Conservation (phyloP, 2,797 vertebrate genomes). For the Smutsia temminckii region DNA sequence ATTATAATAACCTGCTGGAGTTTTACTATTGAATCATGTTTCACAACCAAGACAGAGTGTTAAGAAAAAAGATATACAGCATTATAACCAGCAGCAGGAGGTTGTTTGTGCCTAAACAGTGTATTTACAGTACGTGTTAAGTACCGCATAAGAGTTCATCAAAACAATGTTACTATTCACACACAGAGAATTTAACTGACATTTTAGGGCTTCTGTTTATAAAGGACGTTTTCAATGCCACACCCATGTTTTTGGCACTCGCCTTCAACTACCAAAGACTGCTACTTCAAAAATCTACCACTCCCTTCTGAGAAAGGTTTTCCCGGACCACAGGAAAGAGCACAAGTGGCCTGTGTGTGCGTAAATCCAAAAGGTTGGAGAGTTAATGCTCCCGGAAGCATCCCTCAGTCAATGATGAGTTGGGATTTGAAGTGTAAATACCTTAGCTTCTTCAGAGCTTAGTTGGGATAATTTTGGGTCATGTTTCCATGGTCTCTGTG, state of each 20-base stretch:
- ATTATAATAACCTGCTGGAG: neutral
- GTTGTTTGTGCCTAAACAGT: conserved; percentile 36
- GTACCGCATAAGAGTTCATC: conserved; percentile 66
- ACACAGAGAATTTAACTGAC: neutral
- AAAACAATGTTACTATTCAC: neutral
- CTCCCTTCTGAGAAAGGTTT: neutral
- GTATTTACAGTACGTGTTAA: conserved; percentile 70
- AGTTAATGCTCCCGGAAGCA: neutral
- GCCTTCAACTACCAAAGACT: neutral
- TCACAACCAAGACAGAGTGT: conserved; percentile 57
- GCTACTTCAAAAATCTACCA: neutral
- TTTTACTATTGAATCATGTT: neutral
- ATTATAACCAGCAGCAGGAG: neutral
- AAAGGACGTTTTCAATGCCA: neutral
- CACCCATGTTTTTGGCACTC: neutral
- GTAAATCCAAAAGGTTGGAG: neutral
- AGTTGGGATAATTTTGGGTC: too few species aligned
- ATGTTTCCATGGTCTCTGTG: neutral
- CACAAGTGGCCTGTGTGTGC: neutral
- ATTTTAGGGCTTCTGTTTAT: neutral
- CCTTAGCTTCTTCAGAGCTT: neutral
- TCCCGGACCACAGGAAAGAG: neutral
- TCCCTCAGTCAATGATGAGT: neutral
- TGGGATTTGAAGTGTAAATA: neutral
- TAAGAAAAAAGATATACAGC: conserved; percentile 24